These are phyloP conservation scores for Anisognathus igniventris DNA, from an alignment of 2,797 vertebrate species.

Conservation along the genomic window DNA sequence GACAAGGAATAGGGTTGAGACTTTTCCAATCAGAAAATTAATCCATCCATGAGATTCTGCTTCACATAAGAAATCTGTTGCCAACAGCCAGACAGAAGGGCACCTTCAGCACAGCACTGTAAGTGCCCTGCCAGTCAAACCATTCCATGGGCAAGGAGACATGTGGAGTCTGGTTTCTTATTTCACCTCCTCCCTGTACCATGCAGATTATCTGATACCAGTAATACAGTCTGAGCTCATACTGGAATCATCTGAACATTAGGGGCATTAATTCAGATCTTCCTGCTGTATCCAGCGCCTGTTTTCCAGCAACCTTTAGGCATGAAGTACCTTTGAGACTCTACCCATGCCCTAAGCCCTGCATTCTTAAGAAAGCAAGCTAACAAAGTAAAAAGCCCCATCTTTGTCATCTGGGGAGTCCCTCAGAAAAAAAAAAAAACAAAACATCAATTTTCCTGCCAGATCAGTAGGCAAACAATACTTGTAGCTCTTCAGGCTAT, in stretches of 20 bases:
- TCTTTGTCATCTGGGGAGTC: background rate
- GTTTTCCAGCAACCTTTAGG: background rate
- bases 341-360: background rate
- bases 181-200: slow-evolving; percentile 39
- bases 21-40: background rate
- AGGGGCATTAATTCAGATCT: background rate
- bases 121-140: background rate
- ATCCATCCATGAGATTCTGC: background rate
- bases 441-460: background rate
- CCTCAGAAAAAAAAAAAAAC: background rate
- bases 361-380: background rate
- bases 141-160: background rate
- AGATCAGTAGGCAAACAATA: background rate
- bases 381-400: background rate
- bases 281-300: background rate
- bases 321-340: background rate
- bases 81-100: background rate
- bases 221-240: slow-evolving; percentile 43
- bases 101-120: background rate
- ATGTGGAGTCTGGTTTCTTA: slow-evolving; percentile 24
- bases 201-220: slow-evolving; percentile 15
- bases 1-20: background rate
- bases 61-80: background rate
- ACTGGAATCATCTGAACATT: background rate
- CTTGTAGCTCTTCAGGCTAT: background rate